phyloP scores from a whole-genome alignment of 2,888 invertebrate genomes.

The Idaea biselata region DNA sequence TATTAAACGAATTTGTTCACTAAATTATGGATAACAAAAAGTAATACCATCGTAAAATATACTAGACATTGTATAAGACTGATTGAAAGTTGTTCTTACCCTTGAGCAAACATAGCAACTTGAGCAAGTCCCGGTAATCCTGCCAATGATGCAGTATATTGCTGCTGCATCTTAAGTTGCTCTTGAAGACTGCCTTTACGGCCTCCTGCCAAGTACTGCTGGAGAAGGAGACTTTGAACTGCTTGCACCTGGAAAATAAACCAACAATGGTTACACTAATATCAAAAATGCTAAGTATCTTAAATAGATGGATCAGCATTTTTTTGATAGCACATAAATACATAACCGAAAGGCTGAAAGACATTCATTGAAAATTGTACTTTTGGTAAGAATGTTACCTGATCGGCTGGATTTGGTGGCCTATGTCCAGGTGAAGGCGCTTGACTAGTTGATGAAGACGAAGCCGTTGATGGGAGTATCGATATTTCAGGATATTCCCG shows the following conservation, averaged over 20 bases:
- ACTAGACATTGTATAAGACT: too few species aligned
- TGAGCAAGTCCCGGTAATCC: constrained; percentile 70
- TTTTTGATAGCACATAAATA: not conserved
- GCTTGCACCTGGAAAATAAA: constrained; percentile 62
- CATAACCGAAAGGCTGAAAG: too few species aligned
- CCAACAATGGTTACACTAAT: not conserved
- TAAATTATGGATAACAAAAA: too few species aligned
- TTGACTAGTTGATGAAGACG: constrained; percentile 64
- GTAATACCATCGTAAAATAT: too few species aligned
- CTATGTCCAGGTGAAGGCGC: constrained; percentile 68
- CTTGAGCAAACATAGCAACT: constrained; percentile 72
- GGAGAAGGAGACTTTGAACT: constrained; percentile 72
- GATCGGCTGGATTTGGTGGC: constrained; percentile 71
- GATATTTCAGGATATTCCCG: constrained; percentile 78
- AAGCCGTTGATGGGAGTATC: constrained; percentile 75
- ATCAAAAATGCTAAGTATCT: not conserved
- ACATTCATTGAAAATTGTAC: not conserved
- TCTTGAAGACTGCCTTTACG: constrained; percentile 70
- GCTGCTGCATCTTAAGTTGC: constrained; percentile 74
- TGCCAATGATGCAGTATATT: constrained; percentile 70
- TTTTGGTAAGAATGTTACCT: constrained; percentile 40
- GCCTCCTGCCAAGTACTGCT: constrained; percentile 73
- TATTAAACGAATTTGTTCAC: not conserved
- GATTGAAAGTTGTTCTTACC: constrained; percentile 47
- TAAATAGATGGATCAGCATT: too few species aligned